Evolutionary conservation across 2,113 vertebrate species (phyloP), one percentile per base, ranked within the genome.

Genomic region (Chrysochloris asiatica): DNA sequence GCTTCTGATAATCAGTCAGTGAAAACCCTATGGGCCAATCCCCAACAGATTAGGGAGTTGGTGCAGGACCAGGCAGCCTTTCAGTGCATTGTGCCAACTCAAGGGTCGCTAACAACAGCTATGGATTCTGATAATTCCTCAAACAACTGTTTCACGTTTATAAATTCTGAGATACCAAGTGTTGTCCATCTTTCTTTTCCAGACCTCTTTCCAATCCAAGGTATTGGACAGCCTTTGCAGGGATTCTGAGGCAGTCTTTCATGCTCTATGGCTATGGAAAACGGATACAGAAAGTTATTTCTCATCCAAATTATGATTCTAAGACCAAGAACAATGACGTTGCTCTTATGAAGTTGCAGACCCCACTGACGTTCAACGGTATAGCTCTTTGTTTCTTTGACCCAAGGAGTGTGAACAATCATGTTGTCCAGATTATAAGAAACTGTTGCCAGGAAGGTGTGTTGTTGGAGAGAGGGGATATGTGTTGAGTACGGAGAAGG

Each of bases 301-400:
- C 97, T 21, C 98, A 98, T 17, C 97, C 98, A 0, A 80, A 85
- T 24, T 98, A 98, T 8, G 96, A 98, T 56, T 71, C 97, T 8
- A 92, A 95, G 33, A 96, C 97, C 83, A 98, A 98, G 96, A 94
- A 98, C 96, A 97, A 98, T 0, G 98, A 98, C 63, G 56, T 98
- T 2, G 98, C 98, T 1, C 98, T 98, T 0, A 97, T 98, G 97
- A 98, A 98, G 91, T 67, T 98, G 92, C 97, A 97, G 71, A 80
- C 69, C 0, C 93, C 95, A 0, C 88, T 98, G 81, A 33, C 0
- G 38, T 97, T 98, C 80, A 95, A 41, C 1, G 96, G 98, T 98
- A 83, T 2, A 72, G 90, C 28, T 81, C 72, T 41, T 59, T 17
- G 56, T 54, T 24, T 1, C 41, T 9, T 36, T 2, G 63, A 36